Evolutionary conservation across 2,888 invertebrate genomes (phyloP).

Genomic region (Cosmia pyralina): DNA sequence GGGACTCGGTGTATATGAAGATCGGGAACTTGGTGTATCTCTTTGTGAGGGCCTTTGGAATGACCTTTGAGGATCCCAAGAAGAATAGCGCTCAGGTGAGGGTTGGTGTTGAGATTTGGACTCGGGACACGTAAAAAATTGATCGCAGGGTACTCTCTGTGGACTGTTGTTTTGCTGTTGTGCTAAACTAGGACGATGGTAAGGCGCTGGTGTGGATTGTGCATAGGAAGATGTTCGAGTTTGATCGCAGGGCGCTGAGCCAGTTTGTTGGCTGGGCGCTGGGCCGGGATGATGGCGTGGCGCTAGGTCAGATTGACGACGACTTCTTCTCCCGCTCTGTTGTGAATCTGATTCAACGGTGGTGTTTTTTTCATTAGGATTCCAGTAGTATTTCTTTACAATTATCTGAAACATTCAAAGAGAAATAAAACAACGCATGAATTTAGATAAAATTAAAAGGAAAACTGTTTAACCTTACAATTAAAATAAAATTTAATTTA

Average conservation of each 20-base stretch:
- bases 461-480: no score
- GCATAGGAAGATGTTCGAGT: slow-evolving; percentile 1
- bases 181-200: slow-evolving; percentile 7
- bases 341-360: slow-evolving; percentile 1
- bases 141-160: slow-evolving; percentile 13
- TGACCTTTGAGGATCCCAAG: slow-evolving; percentile 8
- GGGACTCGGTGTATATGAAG: slow-evolving; percentile 29
- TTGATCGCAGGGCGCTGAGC: not conserved
- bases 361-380: slow-evolving; percentile 53
- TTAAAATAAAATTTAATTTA: no score
- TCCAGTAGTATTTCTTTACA: slow-evolving; percentile 77
- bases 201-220: slow-evolving; percentile 5
- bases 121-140: not conserved
- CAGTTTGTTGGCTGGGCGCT: not conserved
- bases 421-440: not conserved
- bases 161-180: slow-evolving; percentile 8
- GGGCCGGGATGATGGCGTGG: not conserved
- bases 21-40: slow-evolving; percentile 4
- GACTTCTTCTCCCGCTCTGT: not conserved
- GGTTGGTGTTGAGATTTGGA: slow-evolving; percentile 7
- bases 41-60: slow-evolving; percentile 15
- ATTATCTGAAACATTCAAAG: slow-evolving; percentile 70
- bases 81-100: slow-evolving; percentile 20
- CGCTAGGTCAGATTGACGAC: not conserved
- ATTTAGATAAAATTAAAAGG: not conserved